Evolutionary conservation across 2,888 invertebrate species (phyloP), one percentile per base, ranked within the genome.

Genomic region (Aquatica leii): DNA sequence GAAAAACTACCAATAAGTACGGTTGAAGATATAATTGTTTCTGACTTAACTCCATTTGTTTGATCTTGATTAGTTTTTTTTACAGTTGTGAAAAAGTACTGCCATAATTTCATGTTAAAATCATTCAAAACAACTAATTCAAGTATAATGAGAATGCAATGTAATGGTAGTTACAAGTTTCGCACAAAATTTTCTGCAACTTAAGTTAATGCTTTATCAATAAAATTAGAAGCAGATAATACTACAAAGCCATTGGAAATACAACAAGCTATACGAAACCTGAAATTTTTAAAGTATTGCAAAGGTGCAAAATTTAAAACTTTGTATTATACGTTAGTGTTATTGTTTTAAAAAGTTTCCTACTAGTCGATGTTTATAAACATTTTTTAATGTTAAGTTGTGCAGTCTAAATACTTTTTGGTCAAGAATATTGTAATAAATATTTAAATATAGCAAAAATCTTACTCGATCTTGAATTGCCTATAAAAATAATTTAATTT

Each of bases 231-330:
- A 24, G 24, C 2, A 24, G 6, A 2, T 24, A 37, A 37, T 12
- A 2, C 11, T 4, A 37, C 37, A 37, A 49, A 2, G 35, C 71
- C 69, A n/a, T 40, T 21, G 20, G 66, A 69, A 49, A 54, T 70
- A 52, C 57, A 62, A 21, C 24, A 6, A 24, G 31, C 59, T 17
- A 53, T 70, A 37, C 65, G 69, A 59, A 52, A 54, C 18, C 48
- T 69, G 4, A 56, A 69, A 46, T 65, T 60, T 57, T 48, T 70
- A 43, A 64, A 62, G 57, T 65, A 58, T 64, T 69, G 69, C 69
- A 71, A 71, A 68, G 72, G 68, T 15, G 18, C 60, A 40, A 65
- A 68, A 59, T 71, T 61, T 52, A 69, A 50, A 72, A 69, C 1
- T 68, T 73, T 55, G 56, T 73, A 35, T 20, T 68, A 2, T 72